Conservation (phyloP, 2,797 vertebrate genomes). For the Characodon lateralis region DNA sequence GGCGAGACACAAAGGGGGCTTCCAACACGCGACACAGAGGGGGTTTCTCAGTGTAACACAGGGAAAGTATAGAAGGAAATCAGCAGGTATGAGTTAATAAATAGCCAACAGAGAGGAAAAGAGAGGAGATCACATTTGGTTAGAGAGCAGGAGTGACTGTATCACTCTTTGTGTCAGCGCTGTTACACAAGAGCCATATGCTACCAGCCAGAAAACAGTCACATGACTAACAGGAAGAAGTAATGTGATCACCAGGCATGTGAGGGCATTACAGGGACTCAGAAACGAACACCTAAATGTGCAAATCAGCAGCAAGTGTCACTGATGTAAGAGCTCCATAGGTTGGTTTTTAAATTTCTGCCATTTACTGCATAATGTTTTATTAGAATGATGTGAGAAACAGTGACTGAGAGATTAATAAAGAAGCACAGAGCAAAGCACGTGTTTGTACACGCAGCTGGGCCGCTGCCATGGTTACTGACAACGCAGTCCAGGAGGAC, state of each 20-base stretch:
- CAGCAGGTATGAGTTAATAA: slow-evolving; percentile 62
- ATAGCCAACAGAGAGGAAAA: slow-evolving; percentile 48
- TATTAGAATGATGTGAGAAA: neutral
- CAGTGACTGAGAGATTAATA: slow-evolving; percentile 35
- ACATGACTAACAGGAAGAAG: slow-evolving; percentile 79
- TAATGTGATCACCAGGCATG: slow-evolving; percentile 78
- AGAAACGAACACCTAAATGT: slow-evolving; percentile 7
- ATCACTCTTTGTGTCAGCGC: slow-evolving; percentile 71
- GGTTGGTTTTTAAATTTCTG: slow-evolving; percentile 14
- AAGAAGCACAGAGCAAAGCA: slow-evolving; percentile 50
- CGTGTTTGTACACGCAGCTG: slow-evolving; percentile 76
- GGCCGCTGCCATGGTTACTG: slow-evolving; percentile 78
- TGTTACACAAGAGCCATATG: slow-evolving; percentile 71
- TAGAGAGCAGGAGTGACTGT: slow-evolving; percentile 54
- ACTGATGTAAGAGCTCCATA: neutral
- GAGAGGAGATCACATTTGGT: slow-evolving; percentile 62
- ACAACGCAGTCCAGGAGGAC: slow-evolving; percentile 60
- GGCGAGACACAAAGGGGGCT: slow-evolving; percentile 82
- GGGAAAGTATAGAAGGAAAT: slow-evolving; percentile 33
- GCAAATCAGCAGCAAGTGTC: slow-evolving; percentile 49
- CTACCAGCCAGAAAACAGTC: slow-evolving; percentile 66
- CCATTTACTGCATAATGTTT: neutral
- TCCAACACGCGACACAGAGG: slow-evolving; percentile 78
- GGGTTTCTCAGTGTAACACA: slow-evolving; percentile 31
- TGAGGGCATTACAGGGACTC: slow-evolving; percentile 65